Conservation (phyloP, 2,113 vertebrate genomes). For the Hypanus sabinus region DNA sequence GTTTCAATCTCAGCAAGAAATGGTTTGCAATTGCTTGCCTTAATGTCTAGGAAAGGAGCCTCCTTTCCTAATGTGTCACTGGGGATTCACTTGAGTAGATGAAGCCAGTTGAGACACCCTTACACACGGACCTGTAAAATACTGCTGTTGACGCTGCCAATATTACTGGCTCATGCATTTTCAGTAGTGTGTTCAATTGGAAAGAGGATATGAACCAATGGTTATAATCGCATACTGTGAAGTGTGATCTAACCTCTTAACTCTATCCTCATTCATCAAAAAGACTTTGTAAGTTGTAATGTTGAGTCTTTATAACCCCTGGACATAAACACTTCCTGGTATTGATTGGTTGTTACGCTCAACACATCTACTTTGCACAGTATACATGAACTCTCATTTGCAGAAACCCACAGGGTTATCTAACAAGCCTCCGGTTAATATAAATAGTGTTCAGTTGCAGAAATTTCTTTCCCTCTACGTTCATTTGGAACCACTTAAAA, state of each 20-base stretch:
- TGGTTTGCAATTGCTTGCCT: background rate
- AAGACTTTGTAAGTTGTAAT: conserved; percentile 12
- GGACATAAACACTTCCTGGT: background rate
- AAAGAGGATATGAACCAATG: background rate
- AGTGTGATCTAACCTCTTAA: background rate
- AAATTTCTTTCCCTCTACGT: background rate
- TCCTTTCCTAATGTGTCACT: background rate
- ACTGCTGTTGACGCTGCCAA: background rate
- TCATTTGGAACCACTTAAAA: background rate
- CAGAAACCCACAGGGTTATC: background rate
- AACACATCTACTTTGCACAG: background rate
- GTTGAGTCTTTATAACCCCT: background rate
- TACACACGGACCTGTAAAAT: no score
- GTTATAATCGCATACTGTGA: background rate
- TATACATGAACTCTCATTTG: background rate
- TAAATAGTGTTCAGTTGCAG: background rate
- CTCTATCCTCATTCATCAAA: background rate
- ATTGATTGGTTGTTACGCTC: background rate
- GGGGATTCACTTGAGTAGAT: background rate
- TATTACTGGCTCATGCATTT: background rate
- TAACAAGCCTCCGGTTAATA: background rate
- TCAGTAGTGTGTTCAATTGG: background rate
- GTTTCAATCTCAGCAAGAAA: background rate
- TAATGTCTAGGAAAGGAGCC: background rate
- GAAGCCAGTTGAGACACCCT: background rate